Evolutionary conservation across 35 echinoderm and acorn worm species (phyloP).

Genomic region (Lytechinus pictus): DNA sequence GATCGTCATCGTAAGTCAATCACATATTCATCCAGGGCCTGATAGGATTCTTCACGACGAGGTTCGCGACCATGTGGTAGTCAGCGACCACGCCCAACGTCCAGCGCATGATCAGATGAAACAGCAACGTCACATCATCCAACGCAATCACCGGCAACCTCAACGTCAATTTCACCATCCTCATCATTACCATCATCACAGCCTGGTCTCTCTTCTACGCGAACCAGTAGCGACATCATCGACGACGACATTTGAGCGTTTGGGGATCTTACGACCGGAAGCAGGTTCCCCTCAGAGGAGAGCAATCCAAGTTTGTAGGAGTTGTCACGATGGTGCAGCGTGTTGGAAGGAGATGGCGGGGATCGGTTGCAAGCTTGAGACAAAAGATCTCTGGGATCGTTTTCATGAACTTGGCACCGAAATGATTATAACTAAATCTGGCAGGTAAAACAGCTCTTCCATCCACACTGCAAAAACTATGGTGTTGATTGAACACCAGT

Average conservation of each 20-base stretch:
- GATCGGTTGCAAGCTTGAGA: conserved; percentile 82
- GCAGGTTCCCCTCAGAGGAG: background rate
- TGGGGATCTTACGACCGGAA: background rate
- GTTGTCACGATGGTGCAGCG: background rate
- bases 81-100: background rate
- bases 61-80: background rate
- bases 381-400: conserved; percentile 93
- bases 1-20: background rate
- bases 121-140: background rate
- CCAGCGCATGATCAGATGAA: background rate
- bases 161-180: background rate
- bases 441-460: conserved; percentile 60
- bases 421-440: conserved; percentile 99
- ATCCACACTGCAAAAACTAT: too few relatives aligned
- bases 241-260: background rate
- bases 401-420: conserved; percentile 98
- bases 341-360: conserved; percentile 64
- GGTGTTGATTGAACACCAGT: too few relatives aligned
- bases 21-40: background rate
- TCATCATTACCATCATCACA: background rate
- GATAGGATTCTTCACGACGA: background rate
- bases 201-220: background rate
- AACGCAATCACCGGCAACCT: background rate
- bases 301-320: background rate
- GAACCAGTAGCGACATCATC: background rate